Evolutionary conservation across 2,113 vertebrate genomes (phyloP).

Genomic region (Aythya baeri): DNA sequence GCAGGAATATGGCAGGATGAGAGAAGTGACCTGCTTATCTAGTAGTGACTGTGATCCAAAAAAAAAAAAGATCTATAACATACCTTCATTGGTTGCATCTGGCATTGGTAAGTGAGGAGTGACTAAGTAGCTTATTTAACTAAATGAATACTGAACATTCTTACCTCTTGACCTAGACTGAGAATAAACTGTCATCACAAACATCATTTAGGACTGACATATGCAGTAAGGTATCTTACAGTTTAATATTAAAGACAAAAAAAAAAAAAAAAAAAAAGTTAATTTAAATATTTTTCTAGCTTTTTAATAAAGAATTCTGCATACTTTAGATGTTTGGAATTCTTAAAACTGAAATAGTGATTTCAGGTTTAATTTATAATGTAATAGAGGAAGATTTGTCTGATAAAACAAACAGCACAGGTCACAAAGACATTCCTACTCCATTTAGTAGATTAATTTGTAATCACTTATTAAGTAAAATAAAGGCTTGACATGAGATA

Average conservation of each 20-base stretch:
- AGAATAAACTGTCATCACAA: not conserved
- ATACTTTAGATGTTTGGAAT: not conserved
- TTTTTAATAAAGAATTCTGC: not conserved
- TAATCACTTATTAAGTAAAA: not conserved
- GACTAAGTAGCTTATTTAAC: not conserved
- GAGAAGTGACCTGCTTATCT: not conserved
- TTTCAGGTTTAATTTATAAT: not conserved
- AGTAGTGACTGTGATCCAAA: not conserved
- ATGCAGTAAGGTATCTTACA: not conserved
- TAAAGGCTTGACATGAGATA: not conserved
- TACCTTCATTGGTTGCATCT: not conserved
- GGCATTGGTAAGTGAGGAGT: not conserved
- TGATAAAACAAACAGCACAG: not conserved
- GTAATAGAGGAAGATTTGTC: not conserved
- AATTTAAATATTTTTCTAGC: not conserved
- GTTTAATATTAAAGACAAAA: not conserved
- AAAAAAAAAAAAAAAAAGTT: not conserved
- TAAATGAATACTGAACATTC: not conserved
- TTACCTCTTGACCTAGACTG: not conserved
- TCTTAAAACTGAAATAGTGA: not conserved
- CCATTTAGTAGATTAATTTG: not conserved
- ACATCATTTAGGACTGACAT: not conserved
- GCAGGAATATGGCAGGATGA: not conserved
- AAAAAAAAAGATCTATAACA: not conserved
- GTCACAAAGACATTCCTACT: not conserved